A percentile compares a stretch with the other conserved stretches of the same genome.
Evolutionary conservation across 2,113 vertebrate species (phyloP).

Genomic region (Delphinus delphis): DNA sequence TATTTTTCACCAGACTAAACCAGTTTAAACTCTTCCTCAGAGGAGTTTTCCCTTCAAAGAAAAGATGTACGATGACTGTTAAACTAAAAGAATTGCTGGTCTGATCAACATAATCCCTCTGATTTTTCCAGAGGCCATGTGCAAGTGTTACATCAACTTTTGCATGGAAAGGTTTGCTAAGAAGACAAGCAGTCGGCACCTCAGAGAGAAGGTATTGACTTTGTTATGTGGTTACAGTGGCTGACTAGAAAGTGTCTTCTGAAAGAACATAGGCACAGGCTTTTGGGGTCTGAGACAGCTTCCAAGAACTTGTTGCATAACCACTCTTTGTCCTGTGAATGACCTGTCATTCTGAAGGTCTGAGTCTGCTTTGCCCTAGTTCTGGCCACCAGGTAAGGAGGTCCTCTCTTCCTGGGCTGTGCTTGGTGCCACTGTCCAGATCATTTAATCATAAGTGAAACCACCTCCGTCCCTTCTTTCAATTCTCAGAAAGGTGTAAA

Average conservation of each 20-base stretch:
- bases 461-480: background rate
- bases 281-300: background rate
- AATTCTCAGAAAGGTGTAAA: background rate
- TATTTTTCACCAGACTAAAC: background rate
- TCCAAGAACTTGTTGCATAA: background rate
- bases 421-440: background rate
- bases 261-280: background rate
- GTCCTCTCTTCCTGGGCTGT: background rate
- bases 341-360: background rate
- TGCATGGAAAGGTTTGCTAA: constrained; percentile 91
- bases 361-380: background rate
- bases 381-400: background rate
- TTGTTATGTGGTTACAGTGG: background rate
- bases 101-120: constrained; percentile 41
- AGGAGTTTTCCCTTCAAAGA: background rate
- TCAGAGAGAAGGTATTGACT: constrained; percentile 89
- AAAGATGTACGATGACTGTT: background rate
- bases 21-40: background rate
- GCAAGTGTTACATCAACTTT: constrained; percentile 92
- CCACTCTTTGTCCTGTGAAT: background rate
- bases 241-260: background rate
- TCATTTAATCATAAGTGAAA: background rate
- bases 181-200: constrained; percentile 90
- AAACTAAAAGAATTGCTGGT: background rate
- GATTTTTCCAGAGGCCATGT: constrained; percentile 89